Percentiles rank a stretch among this genome's conserved stretches.
phyloP scores from a whole-genome alignment of 1,140 invertebrate species.

The Cydia splendana region DNA sequence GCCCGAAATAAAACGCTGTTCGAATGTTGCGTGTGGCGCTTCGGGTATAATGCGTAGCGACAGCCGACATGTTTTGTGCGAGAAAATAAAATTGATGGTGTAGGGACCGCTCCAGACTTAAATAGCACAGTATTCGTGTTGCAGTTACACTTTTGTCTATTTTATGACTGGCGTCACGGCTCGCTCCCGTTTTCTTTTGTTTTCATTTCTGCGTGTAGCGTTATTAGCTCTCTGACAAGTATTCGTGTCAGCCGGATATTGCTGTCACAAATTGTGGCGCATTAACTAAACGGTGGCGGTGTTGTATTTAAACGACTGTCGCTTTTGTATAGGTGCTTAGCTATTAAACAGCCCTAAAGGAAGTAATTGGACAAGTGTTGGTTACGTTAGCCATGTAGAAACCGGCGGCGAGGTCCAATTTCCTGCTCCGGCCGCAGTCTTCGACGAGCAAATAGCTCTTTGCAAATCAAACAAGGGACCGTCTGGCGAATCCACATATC shows the following conservation, averaged over 20 bases:
- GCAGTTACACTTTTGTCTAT: constrained; percentile 76
- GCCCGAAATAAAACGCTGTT: constrained; percentile 74
- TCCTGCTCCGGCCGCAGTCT: constrained; percentile 69
- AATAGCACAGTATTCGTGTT: constrained; percentile 73
- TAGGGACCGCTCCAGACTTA: constrained; percentile 71
- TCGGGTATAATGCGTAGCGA: constrained; percentile 75
- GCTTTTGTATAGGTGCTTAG: constrained; percentile 56
- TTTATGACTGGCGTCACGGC: constrained; percentile 70
- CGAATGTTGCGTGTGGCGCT: constrained; percentile 76
- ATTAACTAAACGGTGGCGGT: constrained; percentile 39
- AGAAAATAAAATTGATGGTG: constrained; percentile 80
- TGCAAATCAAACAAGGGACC: constrained; percentile 78
- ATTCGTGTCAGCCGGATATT: constrained; percentile 62
- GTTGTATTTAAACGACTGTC: constrained; percentile 64
- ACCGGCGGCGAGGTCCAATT: constrained; percentile 66
- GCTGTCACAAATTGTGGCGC: constrained; percentile 53
- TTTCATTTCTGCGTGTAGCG: constrained; percentile 52
- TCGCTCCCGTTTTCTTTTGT: constrained; percentile 55
- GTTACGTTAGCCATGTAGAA: constrained; percentile 52
- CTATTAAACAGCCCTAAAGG: constrained; percentile 59
- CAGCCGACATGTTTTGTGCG: constrained; percentile 78
- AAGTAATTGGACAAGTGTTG: constrained; percentile 74
- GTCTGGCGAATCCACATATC: constrained; percentile 75
- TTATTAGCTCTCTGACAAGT: constrained; percentile 66
- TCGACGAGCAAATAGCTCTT: constrained; percentile 73